A percentile compares a stretch with the other conserved stretches of the same genome.
Conservation (phyloP, 1,140 invertebrate species). For the Spodoptera frugiperda region DNA sequence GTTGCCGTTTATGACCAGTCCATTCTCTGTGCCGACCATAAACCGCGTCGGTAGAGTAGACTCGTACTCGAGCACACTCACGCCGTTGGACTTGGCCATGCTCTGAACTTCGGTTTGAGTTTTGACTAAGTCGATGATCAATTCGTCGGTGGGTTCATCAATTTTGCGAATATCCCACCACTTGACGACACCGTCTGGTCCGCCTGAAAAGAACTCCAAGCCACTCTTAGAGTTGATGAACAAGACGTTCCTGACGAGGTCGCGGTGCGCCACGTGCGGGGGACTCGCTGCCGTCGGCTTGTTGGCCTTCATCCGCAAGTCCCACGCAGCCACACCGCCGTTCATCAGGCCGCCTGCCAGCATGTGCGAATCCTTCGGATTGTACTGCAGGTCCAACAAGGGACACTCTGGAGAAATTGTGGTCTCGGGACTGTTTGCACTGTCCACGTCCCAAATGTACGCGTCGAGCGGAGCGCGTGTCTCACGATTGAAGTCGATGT, state of each 20-base stretch:
- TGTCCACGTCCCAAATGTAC: constrained; percentile 97
- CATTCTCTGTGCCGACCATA: constrained; percentile 92
- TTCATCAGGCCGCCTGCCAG: constrained; percentile 84
- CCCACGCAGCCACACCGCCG: constrained; percentile 90
- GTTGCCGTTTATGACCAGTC: constrained; percentile 92
- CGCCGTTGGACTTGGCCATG: constrained; percentile 90
- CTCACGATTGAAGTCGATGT: constrained; percentile 90
- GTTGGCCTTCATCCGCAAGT: constrained; percentile 88
- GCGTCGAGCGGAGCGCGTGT: constrained; percentile 85
- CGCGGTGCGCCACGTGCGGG: constrained; percentile 91
- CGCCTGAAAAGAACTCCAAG: constrained; percentile 94
- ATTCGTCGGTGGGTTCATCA: constrained; percentile 91
- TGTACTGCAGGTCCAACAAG: constrained; percentile 94
- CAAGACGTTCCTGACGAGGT: constrained; percentile 91
- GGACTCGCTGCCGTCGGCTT: constrained; percentile 87
- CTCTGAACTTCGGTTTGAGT: constrained; percentile 88
- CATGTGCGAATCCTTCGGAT: constrained; percentile 94
- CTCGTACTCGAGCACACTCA: constrained; percentile 95
- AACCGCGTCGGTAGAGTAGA: constrained; percentile 95
- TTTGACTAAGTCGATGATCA: constrained; percentile 93
- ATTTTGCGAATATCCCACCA: constrained; percentile 96
- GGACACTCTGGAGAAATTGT: constrained; percentile 90
- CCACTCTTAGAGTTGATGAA: constrained; percentile 95
- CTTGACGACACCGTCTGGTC: constrained; percentile 94
- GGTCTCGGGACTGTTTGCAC: constrained; percentile 93